Evolutionary conservation across 2,113 vertebrate genomes (phyloP).

Genomic region (Cyprinodon tularosa): DNA sequence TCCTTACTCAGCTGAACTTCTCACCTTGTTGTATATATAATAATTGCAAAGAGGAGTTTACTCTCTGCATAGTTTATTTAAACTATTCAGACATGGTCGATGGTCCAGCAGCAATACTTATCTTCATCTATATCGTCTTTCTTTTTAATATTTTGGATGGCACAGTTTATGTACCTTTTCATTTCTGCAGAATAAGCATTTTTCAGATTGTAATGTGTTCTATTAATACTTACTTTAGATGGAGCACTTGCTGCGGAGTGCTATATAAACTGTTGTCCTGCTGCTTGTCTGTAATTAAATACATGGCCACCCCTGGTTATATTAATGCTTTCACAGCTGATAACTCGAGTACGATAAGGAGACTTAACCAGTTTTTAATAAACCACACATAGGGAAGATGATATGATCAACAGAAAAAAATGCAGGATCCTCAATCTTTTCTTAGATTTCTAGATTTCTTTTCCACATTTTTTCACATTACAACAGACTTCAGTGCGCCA

Average conservation of each 20-base stretch:
- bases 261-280: not conserved
- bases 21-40: slow-evolving; percentile 43
- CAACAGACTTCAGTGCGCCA: too few species aligned
- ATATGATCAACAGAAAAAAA: too few species aligned
- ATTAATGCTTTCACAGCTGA: not conserved
- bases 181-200: slow-evolving; percentile 8
- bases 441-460: not conserved
- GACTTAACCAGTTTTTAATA: not conserved
- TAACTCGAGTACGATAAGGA: not conserved
- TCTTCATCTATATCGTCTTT: slow-evolving; percentile 12
- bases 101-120: slow-evolving; percentile 33
- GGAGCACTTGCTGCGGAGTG: not conserved
- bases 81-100: slow-evolving; percentile 32
- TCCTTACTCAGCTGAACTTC: slow-evolving; percentile 46
- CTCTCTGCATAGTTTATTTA: slow-evolving; percentile 23
- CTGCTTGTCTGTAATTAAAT: not conserved
- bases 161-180: not conserved
- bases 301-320: not conserved
- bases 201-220: not conserved
- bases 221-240: not conserved
- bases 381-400: not conserved
- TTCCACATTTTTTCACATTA: not conserved
- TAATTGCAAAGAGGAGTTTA: slow-evolving; percentile 34
- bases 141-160: slow-evolving; percentile 8
- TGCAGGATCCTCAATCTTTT: too few species aligned